Conservation (phyloP, 2,888 invertebrate genomes). For the Idaea straminata region DNA sequence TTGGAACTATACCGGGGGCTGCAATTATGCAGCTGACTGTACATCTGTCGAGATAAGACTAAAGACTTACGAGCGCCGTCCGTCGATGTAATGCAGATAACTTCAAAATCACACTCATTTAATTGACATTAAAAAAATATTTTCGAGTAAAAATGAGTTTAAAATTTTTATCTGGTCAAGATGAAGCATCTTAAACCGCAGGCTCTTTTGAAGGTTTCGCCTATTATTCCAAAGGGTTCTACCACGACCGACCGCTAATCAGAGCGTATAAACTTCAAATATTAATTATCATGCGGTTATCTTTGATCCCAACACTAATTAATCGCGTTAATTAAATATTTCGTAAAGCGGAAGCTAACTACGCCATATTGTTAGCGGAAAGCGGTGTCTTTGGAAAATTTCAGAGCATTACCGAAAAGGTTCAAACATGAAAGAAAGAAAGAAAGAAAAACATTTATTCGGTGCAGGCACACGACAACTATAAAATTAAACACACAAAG, state of each 20-base stretch:
- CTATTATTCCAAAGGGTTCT: neutral
- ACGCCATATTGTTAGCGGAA: conserved; percentile 14
- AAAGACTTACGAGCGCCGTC: too few relatives aligned
- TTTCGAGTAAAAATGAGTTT: neutral
- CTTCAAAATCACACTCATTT: too few relatives aligned
- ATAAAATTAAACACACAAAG: too few relatives aligned
- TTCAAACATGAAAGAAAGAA: neutral
- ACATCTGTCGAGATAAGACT: too few relatives aligned
- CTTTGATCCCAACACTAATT: conserved; percentile 47
- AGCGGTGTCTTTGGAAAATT: neutral
- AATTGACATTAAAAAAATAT: too few relatives aligned
- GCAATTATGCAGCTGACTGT: too few relatives aligned
- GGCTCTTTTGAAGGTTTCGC: neutral
- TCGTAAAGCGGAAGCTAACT: conserved; percentile 18
- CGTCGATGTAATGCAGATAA: too few relatives aligned
- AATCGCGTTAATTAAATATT: conserved; percentile 49
- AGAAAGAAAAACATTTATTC: too few relatives aligned
- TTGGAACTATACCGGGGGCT: too few relatives aligned
- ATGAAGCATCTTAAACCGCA: neutral
- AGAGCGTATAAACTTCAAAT: conserved; percentile 34
- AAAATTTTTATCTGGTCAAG: neutral
- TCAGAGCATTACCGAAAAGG: neutral
- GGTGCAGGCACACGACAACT: too few relatives aligned
- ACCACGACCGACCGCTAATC: conserved; percentile 22
- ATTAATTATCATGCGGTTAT: conserved; percentile 49